Evolutionary conservation across 2,113 vertebrate species (phyloP), one percentile per base, ranked within the genome.

Genomic region (Takifugu flavidus): DNA sequence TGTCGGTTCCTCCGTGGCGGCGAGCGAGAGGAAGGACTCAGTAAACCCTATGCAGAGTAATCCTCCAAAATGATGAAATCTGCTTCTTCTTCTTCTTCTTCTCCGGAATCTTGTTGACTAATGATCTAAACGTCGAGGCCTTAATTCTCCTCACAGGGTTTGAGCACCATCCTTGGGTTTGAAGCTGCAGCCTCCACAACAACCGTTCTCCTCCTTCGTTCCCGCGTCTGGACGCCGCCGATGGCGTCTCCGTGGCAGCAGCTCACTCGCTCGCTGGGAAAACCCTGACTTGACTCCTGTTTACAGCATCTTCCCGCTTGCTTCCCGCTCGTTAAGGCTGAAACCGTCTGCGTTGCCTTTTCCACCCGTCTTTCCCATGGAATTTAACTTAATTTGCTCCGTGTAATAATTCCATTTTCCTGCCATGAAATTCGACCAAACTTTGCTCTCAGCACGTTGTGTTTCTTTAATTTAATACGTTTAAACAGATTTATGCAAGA

Each of bases 41-140:
- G 51, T 44, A 29, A 10, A 4, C 62, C 62, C 75, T 20, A 72
- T 76, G 80, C 81, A 81, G 78, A 72, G 14, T 68, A 65, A 78
- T 75, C 67, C 51, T 10, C 7, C 51, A 53, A 44, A 71, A 60
- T 67, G 45, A 59, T 11, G 8, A 11, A 39, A 4, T 5, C 29
- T 31, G 2, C 29, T 31, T 31, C 29, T 31, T 31, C 29, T 31
- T 31, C 29, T 39, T 11, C 34, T 39, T 11, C 34, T 39, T 11
- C 34, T 39, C 34, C 11, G 34, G 34, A 11, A 10, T 39, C 11
- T 39, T 39, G 34, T 39, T 39, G 31, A 7, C 31, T 78, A 82
- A 87, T n/a, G 4, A 86, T 91, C 82, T 87, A 91, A 20, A 90
- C 90, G 79, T 68, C 70, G 91, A 92, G 90, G 91, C 91, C 89